Conservation (phyloP, 2,113 vertebrate species). For the Mola mola region DNA sequence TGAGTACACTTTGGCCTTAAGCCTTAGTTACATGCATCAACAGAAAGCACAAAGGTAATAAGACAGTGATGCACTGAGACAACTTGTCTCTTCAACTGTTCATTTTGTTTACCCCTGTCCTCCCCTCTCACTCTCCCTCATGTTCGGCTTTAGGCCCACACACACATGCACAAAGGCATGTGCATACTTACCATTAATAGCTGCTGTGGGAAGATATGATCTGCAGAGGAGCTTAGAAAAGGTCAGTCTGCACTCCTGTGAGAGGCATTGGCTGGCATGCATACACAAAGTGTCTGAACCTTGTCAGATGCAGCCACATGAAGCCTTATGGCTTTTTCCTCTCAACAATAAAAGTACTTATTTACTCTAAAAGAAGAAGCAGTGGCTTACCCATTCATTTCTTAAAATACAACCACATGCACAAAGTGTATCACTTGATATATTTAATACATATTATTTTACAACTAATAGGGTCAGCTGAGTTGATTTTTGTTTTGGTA, state of each 20-base stretch:
- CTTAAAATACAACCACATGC: too few species aligned
- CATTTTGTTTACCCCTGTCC: slow-evolving; percentile 18
- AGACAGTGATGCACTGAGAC: background rate
- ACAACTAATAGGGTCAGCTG: too few species aligned
- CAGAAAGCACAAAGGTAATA: too few species aligned
- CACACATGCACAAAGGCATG: slow-evolving; percentile 3
- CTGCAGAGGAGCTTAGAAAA: slow-evolving; percentile 52
- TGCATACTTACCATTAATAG: background rate
- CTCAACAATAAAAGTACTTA: too few species aligned
- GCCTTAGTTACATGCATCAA: too few species aligned
- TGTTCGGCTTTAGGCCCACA: slow-evolving; percentile 18
- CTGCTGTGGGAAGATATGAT: slow-evolving; percentile 42
- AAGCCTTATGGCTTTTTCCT: too few species aligned
- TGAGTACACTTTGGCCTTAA: too few species aligned
- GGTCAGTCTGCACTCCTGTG: slow-evolving; percentile 49
- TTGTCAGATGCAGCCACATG: slow-evolving; percentile 41
- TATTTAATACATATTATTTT: too few species aligned
- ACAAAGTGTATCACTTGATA: too few species aligned
- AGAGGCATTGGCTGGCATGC: slow-evolving; percentile 42
- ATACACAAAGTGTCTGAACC: slow-evolving; percentile 52
- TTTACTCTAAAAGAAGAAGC: too few species aligned
- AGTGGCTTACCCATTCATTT: too few species aligned
- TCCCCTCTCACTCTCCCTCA: slow-evolving; percentile 7
- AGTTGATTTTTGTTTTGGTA: too few species aligned
- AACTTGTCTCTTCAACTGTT: slow-evolving; percentile 28